These are phyloP conservation scores for Euclidia mi DNA, from an alignment of 2,888 invertebrate species.

Conservation along the genomic window DNA sequence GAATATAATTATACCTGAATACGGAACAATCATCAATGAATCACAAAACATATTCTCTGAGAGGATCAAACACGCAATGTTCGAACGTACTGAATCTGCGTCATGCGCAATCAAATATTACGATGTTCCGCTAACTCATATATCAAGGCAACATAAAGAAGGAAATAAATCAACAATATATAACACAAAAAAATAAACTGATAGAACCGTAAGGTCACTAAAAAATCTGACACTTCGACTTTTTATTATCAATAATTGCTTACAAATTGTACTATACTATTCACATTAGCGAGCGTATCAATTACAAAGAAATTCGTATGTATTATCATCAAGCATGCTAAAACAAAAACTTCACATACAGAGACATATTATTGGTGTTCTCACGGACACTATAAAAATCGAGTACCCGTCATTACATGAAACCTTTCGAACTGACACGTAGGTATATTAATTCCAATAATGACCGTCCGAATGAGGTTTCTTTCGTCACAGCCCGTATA, in stretches of 20 bases:
- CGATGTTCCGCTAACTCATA: conserved; percentile 1
- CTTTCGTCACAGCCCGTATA: conserved; percentile 88
- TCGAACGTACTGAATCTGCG: too few species aligned
- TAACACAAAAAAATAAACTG: conserved; percentile 15
- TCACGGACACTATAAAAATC: conserved; percentile 86
- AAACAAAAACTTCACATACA: conserved; percentile 73
- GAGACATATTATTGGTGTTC: conserved; percentile 86
- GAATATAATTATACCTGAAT: too few species aligned
- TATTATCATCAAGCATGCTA: conserved; percentile 72
- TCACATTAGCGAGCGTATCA: conserved; percentile 72
- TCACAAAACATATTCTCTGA: too few species aligned
- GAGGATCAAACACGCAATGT: too few species aligned
- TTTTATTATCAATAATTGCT: conserved; percentile 59
- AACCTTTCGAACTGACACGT: conserved; percentile 88
- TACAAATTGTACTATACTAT: conserved; percentile 55
- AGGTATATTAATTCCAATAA: conserved; percentile 89
- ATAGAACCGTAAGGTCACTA: conserved; percentile 48
- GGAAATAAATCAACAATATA: conserved; percentile 35
- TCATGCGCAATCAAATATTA: neutral
- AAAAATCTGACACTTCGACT: conserved; percentile 40
- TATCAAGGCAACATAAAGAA: conserved; percentile 30
- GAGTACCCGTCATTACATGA: conserved; percentile 80
- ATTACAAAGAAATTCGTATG: conserved; percentile 69
- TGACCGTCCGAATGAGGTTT: conserved; percentile 83
- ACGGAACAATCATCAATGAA: too few species aligned